These are phyloP conservation scores for Cardiocondyla obscurior DNA, from an alignment of 1,140 invertebrate genomes.

Conservation along the genomic window DNA sequence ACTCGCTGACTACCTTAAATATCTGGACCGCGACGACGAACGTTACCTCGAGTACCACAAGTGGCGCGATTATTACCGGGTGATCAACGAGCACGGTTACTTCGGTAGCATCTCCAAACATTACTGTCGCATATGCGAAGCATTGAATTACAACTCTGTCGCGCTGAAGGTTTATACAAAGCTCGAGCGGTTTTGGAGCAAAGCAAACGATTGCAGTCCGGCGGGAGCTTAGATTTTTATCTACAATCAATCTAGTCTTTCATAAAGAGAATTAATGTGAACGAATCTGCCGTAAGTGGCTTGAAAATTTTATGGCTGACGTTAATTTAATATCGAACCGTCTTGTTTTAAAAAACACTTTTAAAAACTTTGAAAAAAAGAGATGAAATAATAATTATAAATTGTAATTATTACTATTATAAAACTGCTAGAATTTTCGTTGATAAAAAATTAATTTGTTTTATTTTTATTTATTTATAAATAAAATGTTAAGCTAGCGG, in stretches of 20 bases:
- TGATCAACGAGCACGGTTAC: constrained; percentile 90
- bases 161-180: constrained; percentile 84
- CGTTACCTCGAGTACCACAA: constrained; percentile 87
- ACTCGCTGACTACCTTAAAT: constrained; percentile 86
- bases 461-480: background rate
- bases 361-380: background rate
- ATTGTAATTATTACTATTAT: background rate
- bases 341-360: background rate
- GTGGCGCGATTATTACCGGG: constrained; percentile 88
- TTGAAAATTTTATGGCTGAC: background rate
- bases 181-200: constrained; percentile 83
- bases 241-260: constrained; percentile 2
- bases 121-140: constrained; percentile 92
- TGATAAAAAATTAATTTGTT: background rate
- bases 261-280: background rate
- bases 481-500: background rate
- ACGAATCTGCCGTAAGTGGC: background rate
- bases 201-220: constrained; percentile 79
- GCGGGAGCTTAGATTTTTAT: background rate
- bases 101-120: constrained; percentile 88
- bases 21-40: constrained; percentile 85
- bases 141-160: constrained; percentile 87
- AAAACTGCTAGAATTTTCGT: background rate
- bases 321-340: background rate
- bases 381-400: background rate